phyloP scores from a whole-genome alignment of 1,140 invertebrate species.

The Aporrectodea caliginosa region DNA sequence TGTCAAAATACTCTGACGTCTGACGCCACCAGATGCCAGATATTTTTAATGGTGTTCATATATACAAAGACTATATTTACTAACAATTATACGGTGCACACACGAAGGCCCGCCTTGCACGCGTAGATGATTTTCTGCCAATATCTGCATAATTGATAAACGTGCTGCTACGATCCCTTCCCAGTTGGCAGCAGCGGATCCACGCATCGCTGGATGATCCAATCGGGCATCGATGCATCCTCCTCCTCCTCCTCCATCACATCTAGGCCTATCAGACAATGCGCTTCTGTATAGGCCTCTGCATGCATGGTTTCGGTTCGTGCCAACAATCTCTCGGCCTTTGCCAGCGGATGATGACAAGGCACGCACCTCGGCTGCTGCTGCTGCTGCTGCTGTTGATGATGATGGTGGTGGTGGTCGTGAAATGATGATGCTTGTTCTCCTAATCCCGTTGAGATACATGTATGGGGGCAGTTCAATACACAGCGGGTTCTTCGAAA shows the following conservation, averaged over 20 bases:
- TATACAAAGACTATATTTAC: too few relatives aligned
- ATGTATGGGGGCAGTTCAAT: not conserved
- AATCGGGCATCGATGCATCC: too few relatives aligned
- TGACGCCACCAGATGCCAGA: too few relatives aligned
- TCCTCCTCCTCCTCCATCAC: too few relatives aligned
- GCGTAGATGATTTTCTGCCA: not conserved
- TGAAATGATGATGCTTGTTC: not conserved
- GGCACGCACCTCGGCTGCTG: not conserved
- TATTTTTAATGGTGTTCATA: too few relatives aligned
- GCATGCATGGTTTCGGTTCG: not conserved
- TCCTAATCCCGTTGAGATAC: not conserved
- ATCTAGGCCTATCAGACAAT: not conserved
- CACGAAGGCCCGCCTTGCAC: too few relatives aligned
- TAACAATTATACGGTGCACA: too few relatives aligned
- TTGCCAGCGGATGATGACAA: not conserved
- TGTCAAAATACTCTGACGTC: too few relatives aligned
- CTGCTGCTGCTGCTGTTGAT: not conserved
- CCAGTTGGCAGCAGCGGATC: not conserved
- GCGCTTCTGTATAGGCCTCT: not conserved
- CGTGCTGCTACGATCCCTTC: not conserved
- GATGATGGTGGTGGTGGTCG: not conserved
- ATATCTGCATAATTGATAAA: not conserved
- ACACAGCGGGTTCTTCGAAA: not conserved
- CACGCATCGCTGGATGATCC: not conserved
- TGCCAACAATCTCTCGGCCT: not conserved